These are phyloP conservation scores for Agapornis canus DNA, from an alignment of 2,797 vertebrate species.

Conservation along the genomic window DNA sequence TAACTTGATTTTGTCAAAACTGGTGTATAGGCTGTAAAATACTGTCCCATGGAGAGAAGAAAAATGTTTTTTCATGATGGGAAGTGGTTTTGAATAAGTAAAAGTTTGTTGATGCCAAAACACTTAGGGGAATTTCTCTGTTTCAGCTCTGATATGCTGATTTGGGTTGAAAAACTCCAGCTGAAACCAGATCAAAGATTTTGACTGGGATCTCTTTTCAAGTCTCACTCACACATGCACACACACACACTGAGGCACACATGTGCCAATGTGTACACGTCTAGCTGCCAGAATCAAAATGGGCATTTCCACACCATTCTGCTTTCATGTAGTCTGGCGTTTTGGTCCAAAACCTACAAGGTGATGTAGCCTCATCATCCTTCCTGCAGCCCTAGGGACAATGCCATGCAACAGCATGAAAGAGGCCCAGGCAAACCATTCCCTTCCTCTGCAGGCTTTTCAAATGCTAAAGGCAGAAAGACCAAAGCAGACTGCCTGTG, in stretches of 20 bases:
- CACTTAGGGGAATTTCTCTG: accelerated
- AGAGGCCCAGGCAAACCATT: not conserved
- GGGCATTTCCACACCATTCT: not conserved
- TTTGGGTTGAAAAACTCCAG: not conserved
- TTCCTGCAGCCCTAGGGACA: not conserved
- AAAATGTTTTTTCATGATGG: not conserved
- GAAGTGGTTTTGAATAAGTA: not conserved
- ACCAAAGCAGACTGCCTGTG: not conserved
- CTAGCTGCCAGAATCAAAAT: not conserved
- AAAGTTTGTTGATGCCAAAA: not conserved
- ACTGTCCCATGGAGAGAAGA: not conserved
- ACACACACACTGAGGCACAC: accelerated
- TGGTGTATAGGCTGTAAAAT: not conserved
- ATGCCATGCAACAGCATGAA: not conserved
- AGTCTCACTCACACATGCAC: not conserved
- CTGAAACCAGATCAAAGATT: not conserved
- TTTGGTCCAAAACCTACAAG: not conserved
- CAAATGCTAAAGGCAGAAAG: not conserved
- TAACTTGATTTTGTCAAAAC: not conserved
- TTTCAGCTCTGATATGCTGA: not conserved
- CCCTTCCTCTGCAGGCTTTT: not conserved
- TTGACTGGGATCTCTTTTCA: not conserved
- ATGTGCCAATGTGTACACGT: accelerated
- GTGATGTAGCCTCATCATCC: not conserved
- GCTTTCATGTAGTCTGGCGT: not conserved